Base-by-base conservation (phyloP, 1,140 invertebrate species). In the Frieseomelitta varia region DNA sequence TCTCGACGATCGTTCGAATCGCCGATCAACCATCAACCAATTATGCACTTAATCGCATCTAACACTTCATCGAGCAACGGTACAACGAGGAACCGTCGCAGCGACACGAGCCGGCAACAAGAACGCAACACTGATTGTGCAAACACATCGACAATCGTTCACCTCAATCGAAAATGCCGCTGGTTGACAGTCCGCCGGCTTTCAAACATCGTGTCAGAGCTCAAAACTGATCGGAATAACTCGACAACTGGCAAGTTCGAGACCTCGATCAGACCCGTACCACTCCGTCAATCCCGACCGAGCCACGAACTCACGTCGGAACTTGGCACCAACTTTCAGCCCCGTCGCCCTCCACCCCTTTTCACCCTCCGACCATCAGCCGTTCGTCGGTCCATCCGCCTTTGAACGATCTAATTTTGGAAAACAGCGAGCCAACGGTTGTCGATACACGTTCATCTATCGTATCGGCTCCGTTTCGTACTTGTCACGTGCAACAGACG, bases 391-490 rank as follows among this genome's bases (percentile, higher is more conserved):
- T 24, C n/a, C 80, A 39, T 55, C 30, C 67, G 30, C 67, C 27
- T 34, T 27, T 55, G 14, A 68, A 19, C 53, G n/a, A 17, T 72
- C 24, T 71, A 71, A 84, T 84, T 84, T 55, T 51, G 63, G 30
- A 53, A 47, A 51, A 58, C 39, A 47, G 6, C 15, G 12, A 19
- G 14, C 15, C 19, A 19, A 19, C 24, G 27, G 21, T 6, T 56
- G 72, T 76, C 72, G 61, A 81, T 81, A 67, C 17, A 39, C 24
- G 47, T 30, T 24, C 19, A 24, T 24, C 47, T 2, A 47, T 51
- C 68, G 55, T 2, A 47, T 51, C 68, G 55, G 47, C n/a, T 30
- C 61, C 30, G 21, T 55, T 53, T 17, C 21, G 12, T 2, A 4
- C n/a, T 19, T 21, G 39, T 30, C 61, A 53, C 27, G 19, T 10